Conservation (phyloP, 2,888 invertebrate genomes). For the Lamproptera curius region DNA sequence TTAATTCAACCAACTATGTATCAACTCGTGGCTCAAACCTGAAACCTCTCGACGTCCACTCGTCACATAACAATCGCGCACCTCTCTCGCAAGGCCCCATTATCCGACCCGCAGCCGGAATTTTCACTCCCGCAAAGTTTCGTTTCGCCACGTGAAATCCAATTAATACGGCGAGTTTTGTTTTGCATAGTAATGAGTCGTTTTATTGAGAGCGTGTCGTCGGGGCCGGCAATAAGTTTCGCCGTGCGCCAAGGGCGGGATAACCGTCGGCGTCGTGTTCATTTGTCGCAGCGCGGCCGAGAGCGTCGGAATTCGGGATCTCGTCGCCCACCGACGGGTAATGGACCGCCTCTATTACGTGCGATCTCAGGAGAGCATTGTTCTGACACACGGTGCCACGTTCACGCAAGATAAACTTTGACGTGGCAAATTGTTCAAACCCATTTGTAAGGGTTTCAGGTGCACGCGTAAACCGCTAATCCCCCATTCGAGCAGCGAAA, state of each 20-base stretch:
- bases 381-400: slow-evolving; percentile 21
- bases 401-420: background rate
- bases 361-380: slow-evolving; percentile 31
- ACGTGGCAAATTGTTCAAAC: background rate
- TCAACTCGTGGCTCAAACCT: slow-evolving; percentile 49
- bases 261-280: slow-evolving; percentile 47
- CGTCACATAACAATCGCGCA: slow-evolving; percentile 28
- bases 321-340: slow-evolving; percentile 35
- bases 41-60: slow-evolving; percentile 48
- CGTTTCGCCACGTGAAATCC: slow-evolving; percentile 35
- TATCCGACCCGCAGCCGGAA: slow-evolving; percentile 4
- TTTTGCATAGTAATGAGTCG: slow-evolving; percentile 58
- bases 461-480: background rate
- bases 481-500: slow-evolving; percentile 1
- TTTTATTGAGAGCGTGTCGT: slow-evolving; percentile 36
- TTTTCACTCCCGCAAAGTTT: slow-evolving; percentile 1
- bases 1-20: slow-evolving; percentile 72
- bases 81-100: slow-evolving; percentile 27
- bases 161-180: slow-evolving; percentile 54
- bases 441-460: too few species aligned
- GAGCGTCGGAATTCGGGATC: slow-evolving; percentile 29
- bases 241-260: slow-evolving; percentile 44
- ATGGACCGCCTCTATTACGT: slow-evolving; percentile 35
- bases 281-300: slow-evolving; percentile 37
- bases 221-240: slow-evolving; percentile 41